These are phyloP conservation scores for Megaptera novaeangliae DNA, from an alignment of 2,113 vertebrate genomes.

Conservation along the genomic window DNA sequence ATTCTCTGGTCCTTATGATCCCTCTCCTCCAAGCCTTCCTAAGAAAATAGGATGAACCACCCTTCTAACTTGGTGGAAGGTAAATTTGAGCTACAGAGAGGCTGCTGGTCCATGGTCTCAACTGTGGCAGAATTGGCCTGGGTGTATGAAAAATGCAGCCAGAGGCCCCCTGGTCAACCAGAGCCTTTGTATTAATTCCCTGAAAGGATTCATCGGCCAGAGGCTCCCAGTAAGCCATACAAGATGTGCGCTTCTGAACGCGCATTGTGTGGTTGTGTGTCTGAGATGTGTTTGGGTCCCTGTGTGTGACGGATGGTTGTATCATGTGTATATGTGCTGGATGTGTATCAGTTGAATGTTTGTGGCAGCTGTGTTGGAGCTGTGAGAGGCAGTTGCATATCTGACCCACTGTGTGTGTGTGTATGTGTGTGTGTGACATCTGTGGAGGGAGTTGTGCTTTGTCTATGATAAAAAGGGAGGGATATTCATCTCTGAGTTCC, in stretches of 20 bases:
- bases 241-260: neutral
- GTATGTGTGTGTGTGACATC: neutral
- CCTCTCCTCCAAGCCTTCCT: neutral
- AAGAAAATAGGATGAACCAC: neutral
- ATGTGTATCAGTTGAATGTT: neutral
- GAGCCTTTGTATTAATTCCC: neutral
- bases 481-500: neutral
- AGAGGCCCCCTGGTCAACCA: neutral
- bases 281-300: neutral
- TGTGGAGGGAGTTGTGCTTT: neutral
- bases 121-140: neutral
- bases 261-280: neutral
- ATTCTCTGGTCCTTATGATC: neutral
- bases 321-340: neutral
- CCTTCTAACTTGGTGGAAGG: neutral
- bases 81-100: neutral
- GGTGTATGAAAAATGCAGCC: neutral
- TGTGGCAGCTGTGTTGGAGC: neutral
- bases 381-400: neutral
- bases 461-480: constrained; percentile 5
- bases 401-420: neutral
- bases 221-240: neutral
- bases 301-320: neutral
- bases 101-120: neutral
- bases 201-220: neutral